These are phyloP conservation scores for Drusus annulatus DNA, from an alignment of 1,140 invertebrate genomes.

Conservation along the genomic window DNA sequence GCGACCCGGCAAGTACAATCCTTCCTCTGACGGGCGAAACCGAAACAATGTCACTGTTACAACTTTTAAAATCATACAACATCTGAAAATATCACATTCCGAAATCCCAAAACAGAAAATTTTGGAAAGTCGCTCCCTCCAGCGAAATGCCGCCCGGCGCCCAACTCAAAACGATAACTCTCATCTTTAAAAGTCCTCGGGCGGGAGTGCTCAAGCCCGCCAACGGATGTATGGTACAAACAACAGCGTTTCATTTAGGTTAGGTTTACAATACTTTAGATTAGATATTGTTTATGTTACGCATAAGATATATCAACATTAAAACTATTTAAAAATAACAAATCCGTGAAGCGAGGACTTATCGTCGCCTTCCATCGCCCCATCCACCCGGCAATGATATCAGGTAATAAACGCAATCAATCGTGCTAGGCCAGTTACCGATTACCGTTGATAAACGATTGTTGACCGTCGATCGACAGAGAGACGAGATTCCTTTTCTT, in stretches of 20 bases:
- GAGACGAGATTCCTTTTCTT: no score
- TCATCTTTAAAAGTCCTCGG: not conserved
- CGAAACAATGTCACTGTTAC: no score
- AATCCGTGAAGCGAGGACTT: slow-evolving; percentile 41
- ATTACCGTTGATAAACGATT: no score
- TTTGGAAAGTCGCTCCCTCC: not conserved
- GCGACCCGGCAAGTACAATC: no score
- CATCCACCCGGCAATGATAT: no score
- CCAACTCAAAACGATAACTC: not conserved
- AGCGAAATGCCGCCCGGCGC: not conserved
- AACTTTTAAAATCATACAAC: no score
- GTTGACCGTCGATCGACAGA: no score
- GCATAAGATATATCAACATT: slow-evolving; percentile 52
- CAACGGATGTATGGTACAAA: not conserved
- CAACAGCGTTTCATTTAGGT: not conserved
- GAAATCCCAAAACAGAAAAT: not conserved
- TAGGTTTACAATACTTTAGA: no score
- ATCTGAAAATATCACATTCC: slow-evolving; percentile 7
- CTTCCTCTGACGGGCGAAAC: no score
- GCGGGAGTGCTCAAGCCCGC: not conserved
- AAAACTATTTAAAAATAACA: slow-evolving; percentile 53
- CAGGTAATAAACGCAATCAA: no score
- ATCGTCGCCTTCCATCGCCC: slow-evolving; percentile 12
- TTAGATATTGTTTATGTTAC: slow-evolving; percentile 33
- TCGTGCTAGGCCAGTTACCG: no score